Evolutionary conservation across 2,888 invertebrate species (phyloP), one percentile per base, ranked within the genome.

Genomic region (Tromatobia lineatoria): DNA sequence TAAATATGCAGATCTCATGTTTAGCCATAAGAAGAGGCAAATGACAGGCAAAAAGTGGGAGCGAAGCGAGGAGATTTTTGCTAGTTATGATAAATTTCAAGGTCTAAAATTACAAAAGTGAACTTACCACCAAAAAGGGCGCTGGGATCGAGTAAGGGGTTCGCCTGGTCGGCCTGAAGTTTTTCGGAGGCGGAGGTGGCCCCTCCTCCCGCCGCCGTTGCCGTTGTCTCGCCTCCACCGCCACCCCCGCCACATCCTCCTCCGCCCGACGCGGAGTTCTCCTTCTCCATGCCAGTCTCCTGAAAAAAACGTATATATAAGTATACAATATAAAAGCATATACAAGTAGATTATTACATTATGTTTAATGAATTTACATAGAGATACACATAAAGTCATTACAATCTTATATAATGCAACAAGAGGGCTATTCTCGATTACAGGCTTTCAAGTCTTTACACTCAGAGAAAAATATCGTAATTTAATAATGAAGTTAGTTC

Each of bases 111-210:
- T 29, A 10, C 15, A 71, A 10, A 71, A 86, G 87, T 87, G 91
- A 83, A 93, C 95, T 94, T 91, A 95, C 95, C 95, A 94, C 96
- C 96, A 92, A 97, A 96, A 88, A 97, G 95, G 87, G 96, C 96
- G 91, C 97, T 97, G 89, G 97, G 97, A 94, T 97, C 97, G 94
- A 97, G 95, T 89, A 97, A 95, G 87, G 96, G 96, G 94, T 91
- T 94, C 93, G 94, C 94, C 94, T 94, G 94, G 94, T 94, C 95
- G 95, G 93, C 93, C 91, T 91, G 93, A 89, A 92, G 95, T 94
- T 94, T 95, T 94, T 94, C 96, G 95, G 94, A 96, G 96, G 96
- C 93, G 93, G 93, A 94, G 93, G 93, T 94, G 92, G 92, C 94
- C 91, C 94, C 94, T 90, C 93, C 90, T 85, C 87, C 90, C 90